Conservation (phyloP, 2,113 vertebrate genomes). For the Ploceus nigricollis region DNA sequence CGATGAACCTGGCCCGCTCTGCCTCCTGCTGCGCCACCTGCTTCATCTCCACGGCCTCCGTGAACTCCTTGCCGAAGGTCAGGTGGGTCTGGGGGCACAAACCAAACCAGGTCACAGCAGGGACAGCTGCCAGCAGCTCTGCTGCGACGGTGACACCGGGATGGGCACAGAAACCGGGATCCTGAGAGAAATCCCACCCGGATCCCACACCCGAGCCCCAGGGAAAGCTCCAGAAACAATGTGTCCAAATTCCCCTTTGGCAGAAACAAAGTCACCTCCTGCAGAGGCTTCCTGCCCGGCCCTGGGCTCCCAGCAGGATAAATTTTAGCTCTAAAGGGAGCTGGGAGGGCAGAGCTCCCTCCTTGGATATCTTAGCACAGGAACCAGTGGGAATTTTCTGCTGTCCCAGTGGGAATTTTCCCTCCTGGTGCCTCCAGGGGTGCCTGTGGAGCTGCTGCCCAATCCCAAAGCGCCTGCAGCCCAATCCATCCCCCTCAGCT, state of each 20-base stretch:
- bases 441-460: not conserved
- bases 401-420: not conserved
- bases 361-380: not conserved
- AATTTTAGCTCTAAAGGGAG: rapidly evolving
- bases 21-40: not conserved
- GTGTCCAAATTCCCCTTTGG: not conserved
- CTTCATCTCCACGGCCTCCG: not conserved
- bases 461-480: not conserved
- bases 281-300: not conserved
- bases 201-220: too few relatives aligned
- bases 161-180: not conserved
- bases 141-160: not conserved
- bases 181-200: rapidly evolving
- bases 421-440: not conserved
- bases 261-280: constrained; percentile 3
- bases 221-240: not conserved
- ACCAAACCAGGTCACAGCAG: rapidly evolving
- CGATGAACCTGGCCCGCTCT: not conserved
- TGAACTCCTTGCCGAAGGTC: not conserved
- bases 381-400: not conserved
- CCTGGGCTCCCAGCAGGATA: not conserved
- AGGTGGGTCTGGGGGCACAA: not conserved
- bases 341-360: not conserved
- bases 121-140: not conserved
- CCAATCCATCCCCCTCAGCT: not conserved